Conservation (phyloP, 1,140 invertebrate species). For the Geopemphigus sp. region DNA sequence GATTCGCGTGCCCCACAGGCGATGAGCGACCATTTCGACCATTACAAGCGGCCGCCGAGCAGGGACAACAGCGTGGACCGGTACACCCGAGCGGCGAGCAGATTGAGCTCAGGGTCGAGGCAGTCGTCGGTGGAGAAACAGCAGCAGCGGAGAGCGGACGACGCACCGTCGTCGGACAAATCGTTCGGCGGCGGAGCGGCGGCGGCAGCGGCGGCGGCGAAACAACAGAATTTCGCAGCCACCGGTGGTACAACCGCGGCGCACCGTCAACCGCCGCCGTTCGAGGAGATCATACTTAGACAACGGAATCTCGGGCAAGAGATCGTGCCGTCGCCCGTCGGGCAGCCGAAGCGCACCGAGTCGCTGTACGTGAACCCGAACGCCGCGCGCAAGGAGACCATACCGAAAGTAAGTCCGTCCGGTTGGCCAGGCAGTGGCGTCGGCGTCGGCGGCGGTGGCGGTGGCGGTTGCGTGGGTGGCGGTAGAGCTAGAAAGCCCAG, state of each 20-base stretch:
- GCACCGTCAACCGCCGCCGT: slow-evolving; percentile 60
- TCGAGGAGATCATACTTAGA: slow-evolving; percentile 75
- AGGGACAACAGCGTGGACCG: slow-evolving; percentile 83
- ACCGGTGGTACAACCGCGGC: slow-evolving; percentile 57
- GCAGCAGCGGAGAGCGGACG: background rate
- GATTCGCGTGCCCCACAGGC: too few species aligned
- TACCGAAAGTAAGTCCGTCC: slow-evolving; percentile 52
- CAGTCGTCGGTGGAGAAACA: slow-evolving; percentile 73
- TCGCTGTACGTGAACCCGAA: slow-evolving; percentile 58
- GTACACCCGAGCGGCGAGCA: slow-evolving; percentile 65
- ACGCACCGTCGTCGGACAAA: slow-evolving; percentile 53
- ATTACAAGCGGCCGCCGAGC: slow-evolving; percentile 87
- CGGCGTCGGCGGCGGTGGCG: background rate
- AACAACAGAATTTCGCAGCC: slow-evolving; percentile 53
- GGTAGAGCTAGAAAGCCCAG: background rate
- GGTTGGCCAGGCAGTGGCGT: background rate
- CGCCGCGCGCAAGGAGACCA: slow-evolving; percentile 51
- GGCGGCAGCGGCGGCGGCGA: slow-evolving; percentile 52
- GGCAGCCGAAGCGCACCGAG: slow-evolving; percentile 82
- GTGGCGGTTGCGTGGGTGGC: too few species aligned
- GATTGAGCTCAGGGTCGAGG: slow-evolving; percentile 62
- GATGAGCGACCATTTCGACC: slow-evolving; percentile 76
- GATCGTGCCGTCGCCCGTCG: slow-evolving; percentile 72
- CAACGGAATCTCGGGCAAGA: slow-evolving; percentile 80
- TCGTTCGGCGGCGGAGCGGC: slow-evolving; percentile 58